Evolutionary conservation across 2,113 vertebrate genomes (phyloP).

Genomic region (Drymodes brunneopygia): DNA sequence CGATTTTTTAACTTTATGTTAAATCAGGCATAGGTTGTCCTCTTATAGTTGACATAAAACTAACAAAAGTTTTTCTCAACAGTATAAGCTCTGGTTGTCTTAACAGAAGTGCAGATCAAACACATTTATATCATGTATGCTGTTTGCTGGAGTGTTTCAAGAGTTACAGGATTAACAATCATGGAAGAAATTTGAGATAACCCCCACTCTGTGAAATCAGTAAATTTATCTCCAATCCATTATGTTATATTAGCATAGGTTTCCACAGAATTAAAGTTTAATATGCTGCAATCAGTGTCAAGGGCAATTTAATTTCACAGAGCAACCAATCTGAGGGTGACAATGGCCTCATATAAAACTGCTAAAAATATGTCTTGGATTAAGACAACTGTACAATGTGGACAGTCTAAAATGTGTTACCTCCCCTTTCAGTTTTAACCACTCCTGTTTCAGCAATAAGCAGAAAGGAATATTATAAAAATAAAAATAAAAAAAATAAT

Average conservation of each 20-base stretch:
- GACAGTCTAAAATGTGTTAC: not conserved
- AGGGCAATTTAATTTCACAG: not conserved
- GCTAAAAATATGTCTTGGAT: not conserved
- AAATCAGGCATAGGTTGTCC: not conserved
- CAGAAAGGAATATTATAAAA: too few relatives aligned
- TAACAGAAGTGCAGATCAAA: not conserved
- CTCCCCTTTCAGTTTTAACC: not conserved
- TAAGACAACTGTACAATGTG: accelerated
- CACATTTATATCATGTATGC: not conserved
- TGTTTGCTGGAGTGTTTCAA: not conserved
- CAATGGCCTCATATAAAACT: not conserved
- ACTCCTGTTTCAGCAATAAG: not conserved
- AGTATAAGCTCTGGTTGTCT: not conserved
- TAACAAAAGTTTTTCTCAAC: not conserved
- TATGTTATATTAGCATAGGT: not conserved
- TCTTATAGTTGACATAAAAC: not conserved
- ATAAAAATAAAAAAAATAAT: too few relatives aligned
- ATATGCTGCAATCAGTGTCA: not conserved
- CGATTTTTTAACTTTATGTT: not conserved
- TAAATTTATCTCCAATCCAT: not conserved
- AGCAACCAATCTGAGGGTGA: not conserved
- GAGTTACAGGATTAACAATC: not conserved
- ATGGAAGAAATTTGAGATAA: not conserved
- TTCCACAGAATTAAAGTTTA: not conserved
- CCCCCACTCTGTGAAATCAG: not conserved